Conservation (phyloP, 2,797 vertebrate species). For the Oceanodroma leucorhoa region DNA sequence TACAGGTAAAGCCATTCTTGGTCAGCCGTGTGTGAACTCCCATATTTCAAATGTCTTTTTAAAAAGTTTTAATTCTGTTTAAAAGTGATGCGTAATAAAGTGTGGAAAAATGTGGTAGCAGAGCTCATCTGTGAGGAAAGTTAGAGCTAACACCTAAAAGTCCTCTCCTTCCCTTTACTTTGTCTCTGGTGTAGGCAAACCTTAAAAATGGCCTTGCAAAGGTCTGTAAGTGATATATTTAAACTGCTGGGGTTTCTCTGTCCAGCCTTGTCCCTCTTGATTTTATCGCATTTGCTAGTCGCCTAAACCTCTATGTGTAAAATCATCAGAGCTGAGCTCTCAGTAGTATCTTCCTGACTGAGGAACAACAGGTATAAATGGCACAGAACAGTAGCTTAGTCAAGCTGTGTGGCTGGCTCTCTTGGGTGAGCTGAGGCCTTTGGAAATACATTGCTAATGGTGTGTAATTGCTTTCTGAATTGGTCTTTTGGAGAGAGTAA, state of each 20-base stretch:
- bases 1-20: not conserved
- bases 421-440: not conserved
- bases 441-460: not conserved
- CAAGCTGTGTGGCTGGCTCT: not conserved
- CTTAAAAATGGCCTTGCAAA: not conserved
- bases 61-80: not conserved
- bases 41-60: not conserved
- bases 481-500: conserved; percentile 41
- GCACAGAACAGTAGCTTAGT: not conserved
- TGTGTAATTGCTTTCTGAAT: conserved; percentile 49
- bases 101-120: not conserved
- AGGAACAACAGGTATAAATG: not conserved
- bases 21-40: not conserved
- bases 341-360: not conserved
- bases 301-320: not conserved
- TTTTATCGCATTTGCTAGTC: not conserved
- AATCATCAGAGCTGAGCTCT: not conserved
- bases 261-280: not conserved
- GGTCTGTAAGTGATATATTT: not conserved
- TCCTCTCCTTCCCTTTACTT: not conserved
- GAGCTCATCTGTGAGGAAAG: not conserved
- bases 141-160: not conserved
- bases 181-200: not conserved
- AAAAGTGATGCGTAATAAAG: not conserved
- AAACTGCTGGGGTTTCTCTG: not conserved